Evolutionary conservation across 2,113 vertebrate genomes (phyloP).

Genomic region (Amia ocellicauda): DNA sequence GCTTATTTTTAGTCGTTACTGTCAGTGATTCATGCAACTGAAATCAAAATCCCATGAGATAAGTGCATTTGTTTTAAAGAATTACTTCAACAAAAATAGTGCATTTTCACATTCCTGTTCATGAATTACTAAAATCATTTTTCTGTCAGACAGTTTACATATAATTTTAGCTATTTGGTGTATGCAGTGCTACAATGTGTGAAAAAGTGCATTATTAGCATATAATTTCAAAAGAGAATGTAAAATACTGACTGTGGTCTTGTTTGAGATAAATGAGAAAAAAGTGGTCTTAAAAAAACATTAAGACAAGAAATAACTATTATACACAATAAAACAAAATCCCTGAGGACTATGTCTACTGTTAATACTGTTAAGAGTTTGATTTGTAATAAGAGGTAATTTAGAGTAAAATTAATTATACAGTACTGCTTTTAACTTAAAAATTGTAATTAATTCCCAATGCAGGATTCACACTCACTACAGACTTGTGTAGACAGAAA

Average conservation of each 20-base stretch:
- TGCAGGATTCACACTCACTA: not conserved
- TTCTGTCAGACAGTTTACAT: conserved; percentile 29
- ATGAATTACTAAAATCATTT: conserved; percentile 34
- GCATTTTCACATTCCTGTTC: conserved; percentile 62
- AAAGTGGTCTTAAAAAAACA: conserved; percentile 6
- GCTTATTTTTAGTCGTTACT: conserved; percentile 33
- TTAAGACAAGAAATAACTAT: not conserved
- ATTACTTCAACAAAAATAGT: conserved; percentile 49
- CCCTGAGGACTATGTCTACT: conserved; percentile 56
- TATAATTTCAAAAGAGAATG: conserved; percentile 16
- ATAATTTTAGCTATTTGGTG: conserved; percentile 44
- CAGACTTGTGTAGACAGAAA: not conserved
- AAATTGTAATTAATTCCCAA: conserved; percentile 6
- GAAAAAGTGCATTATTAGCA: conserved; percentile 44
- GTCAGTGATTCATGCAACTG: conserved; percentile 39
- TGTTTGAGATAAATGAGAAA: conserved; percentile 22
- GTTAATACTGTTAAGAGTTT: conserved; percentile 10
- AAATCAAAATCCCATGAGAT: not conserved
- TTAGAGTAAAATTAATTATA: conserved; percentile 30
- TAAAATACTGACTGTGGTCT: conserved; percentile 13
- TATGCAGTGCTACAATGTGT: conserved; percentile 31
- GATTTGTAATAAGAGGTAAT: conserved; percentile 13
- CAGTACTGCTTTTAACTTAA: conserved; percentile 36
- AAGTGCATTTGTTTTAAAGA: conserved; percentile 32
- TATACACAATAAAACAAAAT: conserved; percentile 40